Conservation (phyloP, 1,140 invertebrate species). For the Fopius arisanus region DNA sequence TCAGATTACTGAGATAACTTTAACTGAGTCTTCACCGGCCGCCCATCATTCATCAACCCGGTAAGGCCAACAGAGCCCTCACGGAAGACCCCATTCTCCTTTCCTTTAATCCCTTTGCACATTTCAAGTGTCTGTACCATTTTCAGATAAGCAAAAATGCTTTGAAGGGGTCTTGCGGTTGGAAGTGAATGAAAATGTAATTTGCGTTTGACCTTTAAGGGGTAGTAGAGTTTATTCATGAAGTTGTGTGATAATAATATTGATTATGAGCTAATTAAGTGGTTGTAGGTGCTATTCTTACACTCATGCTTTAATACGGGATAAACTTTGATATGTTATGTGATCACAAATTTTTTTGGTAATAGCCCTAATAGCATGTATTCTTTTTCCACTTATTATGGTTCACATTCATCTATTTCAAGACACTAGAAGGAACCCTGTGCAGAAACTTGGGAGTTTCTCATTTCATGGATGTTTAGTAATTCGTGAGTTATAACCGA, state of each 20-base stretch:
- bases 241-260: background rate
- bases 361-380: too few relatives aligned
- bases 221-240: background rate
- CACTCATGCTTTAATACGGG: too few relatives aligned
- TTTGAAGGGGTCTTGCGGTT: background rate
- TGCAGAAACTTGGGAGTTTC: too few relatives aligned
- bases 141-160: background rate
- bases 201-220: background rate
- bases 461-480: too few relatives aligned
- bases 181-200: background rate
- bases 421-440: too few relatives aligned
- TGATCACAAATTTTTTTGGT: too few relatives aligned
- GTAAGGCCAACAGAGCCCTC: background rate
- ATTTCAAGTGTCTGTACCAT: background rate
- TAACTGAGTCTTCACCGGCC: conserved; percentile 52
- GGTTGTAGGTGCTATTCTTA: too few relatives aligned
- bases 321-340: too few relatives aligned
- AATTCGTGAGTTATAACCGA: too few relatives aligned
- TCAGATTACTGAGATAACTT: conserved; percentile 63
- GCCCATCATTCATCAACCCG: conserved; percentile 60
- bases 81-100: background rate
- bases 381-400: too few relatives aligned
- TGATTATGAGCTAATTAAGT: background rate
- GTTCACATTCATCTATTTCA: too few relatives aligned
- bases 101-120: background rate